Evolutionary conservation across 2,888 invertebrate genomes (phyloP).

Genomic region (Agonopterix arenella): DNA sequence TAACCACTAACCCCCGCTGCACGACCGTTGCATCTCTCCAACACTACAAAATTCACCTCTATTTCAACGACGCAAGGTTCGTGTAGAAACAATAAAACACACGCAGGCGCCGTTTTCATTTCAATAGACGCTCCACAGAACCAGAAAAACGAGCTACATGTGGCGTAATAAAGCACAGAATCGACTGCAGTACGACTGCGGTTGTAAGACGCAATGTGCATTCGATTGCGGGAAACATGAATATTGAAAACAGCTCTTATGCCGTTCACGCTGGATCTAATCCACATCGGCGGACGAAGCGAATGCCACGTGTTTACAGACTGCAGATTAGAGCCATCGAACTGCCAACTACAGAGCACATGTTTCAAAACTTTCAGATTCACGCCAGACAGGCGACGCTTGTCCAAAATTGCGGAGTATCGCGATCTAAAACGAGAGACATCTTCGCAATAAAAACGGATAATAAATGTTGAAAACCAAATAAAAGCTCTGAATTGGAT

Average conservation of each 20-base stretch:
- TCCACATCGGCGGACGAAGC: slow-evolving; percentile 37
- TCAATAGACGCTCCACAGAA: slow-evolving; percentile 27
- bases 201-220: slow-evolving; percentile 56
- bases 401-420: neutral
- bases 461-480: slow-evolving; percentile 21
- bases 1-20: slow-evolving; percentile 35
- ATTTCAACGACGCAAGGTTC: slow-evolving; percentile 13
- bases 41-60: slow-evolving; percentile 23
- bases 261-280: slow-evolving; percentile 51
- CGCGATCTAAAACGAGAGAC: slow-evolving; percentile 3
- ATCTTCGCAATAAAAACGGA: slow-evolving; percentile 21
- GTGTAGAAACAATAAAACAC: slow-evolving; percentile 12
- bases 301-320: slow-evolving; percentile 66
- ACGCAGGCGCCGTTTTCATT: slow-evolving; percentile 42
- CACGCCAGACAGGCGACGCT: neutral
- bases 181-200: slow-evolving; percentile 27
- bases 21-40: slow-evolving; percentile 14
- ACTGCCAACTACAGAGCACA: slow-evolving; percentile 48
- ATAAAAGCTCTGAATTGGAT: slow-evolving; percentile 22
- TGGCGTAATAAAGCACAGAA: slow-evolving; percentile 44
- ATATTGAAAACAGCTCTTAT: slow-evolving; percentile 70
- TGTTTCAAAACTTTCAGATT: slow-evolving; percentile 48
- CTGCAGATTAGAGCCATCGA: slow-evolving; percentile 44
- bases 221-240: slow-evolving; percentile 50
- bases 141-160: slow-evolving; percentile 40